A percentile compares a stretch with the other conserved stretches of the same genome.
phyloP scores from a whole-genome alignment of 2,888 invertebrate genomes.

The Eurytoma californica region DNA sequence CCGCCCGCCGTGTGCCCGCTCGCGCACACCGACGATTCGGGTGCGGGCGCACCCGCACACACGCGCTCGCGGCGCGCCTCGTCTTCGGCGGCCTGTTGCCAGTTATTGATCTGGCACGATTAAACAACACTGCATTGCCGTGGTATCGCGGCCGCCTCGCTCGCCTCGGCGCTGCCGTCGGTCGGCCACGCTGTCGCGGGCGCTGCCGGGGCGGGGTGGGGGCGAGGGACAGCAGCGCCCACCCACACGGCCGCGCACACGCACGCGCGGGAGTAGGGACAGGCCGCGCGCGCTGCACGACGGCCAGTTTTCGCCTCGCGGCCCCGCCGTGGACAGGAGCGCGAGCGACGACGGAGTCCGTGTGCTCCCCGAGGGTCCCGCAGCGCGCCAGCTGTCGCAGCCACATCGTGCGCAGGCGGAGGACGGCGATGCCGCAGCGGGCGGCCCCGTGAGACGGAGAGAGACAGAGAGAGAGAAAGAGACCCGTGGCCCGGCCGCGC shows the following conservation, averaged over 20 bases:
- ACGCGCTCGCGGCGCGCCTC: slow-evolving; percentile 34
- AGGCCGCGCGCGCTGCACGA: background rate
- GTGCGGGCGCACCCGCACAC: slow-evolving; percentile 32
- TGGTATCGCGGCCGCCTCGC: slow-evolving; percentile 58
- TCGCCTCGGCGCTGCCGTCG: background rate
- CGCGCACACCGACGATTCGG: slow-evolving; percentile 47
- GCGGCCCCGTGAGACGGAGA: background rate
- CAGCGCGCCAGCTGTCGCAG: background rate
- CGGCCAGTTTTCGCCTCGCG: background rate
- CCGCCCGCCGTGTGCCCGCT: background rate
- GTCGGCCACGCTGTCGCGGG: background rate
- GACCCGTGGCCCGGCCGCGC: background rate
- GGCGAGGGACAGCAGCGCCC: background rate
- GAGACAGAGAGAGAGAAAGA: slow-evolving; percentile 6
- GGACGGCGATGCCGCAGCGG: background rate
- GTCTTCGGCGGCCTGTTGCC: slow-evolving; percentile 71
- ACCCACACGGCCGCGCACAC: background rate
- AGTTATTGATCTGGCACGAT: slow-evolving; percentile 74
- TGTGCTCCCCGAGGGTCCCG: no score
- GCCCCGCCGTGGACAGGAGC: background rate
- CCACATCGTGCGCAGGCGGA: no score
- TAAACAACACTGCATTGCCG: slow-evolving; percentile 75
- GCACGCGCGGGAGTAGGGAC: background rate
- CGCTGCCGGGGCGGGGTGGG: slow-evolving; percentile 37
- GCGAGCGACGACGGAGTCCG: background rate